phyloP scores from a whole-genome alignment of 37 sponge, comb jelly and placozoan species.

The Corticium candelabrum region DNA sequence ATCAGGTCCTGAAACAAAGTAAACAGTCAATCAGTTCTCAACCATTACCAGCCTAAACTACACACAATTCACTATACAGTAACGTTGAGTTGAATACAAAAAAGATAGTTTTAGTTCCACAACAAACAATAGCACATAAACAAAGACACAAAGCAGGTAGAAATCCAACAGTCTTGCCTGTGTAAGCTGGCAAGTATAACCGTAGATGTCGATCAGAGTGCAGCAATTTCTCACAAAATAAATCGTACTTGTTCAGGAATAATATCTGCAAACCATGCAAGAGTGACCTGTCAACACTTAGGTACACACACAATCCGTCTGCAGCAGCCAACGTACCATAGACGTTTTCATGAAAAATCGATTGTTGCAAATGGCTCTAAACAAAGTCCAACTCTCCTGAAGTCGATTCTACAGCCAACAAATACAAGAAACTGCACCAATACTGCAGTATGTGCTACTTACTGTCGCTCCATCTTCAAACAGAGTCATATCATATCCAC shows the following conservation, averaged over 20 bases:
- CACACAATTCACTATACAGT: too few species aligned
- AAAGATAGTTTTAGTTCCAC: too few species aligned
- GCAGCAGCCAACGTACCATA: conserved; percentile 57
- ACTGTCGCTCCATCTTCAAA: conserved; percentile 89
- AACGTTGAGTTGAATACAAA: too few species aligned
- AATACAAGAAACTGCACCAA: conserved; percentile 6
- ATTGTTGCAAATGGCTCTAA: conserved; percentile 97
- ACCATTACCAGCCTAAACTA: too few species aligned
- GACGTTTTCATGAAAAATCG: conserved; percentile 90
- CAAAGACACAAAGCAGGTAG: too few species aligned
- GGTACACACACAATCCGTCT: neutral
- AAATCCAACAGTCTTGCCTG: too few species aligned
- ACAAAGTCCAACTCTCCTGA: conserved; percentile 84
- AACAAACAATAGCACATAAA: too few species aligned
- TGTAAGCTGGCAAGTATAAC: conserved; percentile 67
- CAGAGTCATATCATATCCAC: conserved; percentile 93
- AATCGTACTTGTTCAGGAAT: conserved; percentile 93
- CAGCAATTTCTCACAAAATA: conserved; percentile 76
- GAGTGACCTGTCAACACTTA: neutral
- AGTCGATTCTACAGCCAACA: conserved; percentile 77
- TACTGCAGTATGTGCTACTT: conserved; percentile 15
- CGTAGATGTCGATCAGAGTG: conserved; percentile 83
- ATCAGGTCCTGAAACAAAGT: conserved; percentile 94
- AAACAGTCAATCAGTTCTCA: too few species aligned
- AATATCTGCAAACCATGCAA: conserved; percentile 56